Evolutionary conservation across 2,888 invertebrate species (phyloP).

Genomic region (Dicycla oo): DNA sequence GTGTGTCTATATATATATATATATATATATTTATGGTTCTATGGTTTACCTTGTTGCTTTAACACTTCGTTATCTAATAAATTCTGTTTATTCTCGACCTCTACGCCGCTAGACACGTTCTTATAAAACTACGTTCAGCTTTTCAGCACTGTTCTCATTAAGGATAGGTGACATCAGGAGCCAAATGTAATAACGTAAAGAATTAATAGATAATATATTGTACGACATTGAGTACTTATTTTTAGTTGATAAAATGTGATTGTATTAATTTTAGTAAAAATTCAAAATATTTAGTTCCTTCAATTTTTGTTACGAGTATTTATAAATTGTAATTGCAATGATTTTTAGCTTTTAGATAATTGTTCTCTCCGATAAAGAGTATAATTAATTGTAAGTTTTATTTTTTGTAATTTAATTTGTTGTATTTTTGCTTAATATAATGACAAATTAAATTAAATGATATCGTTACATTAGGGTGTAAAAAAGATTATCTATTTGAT

Average conservation of each 20-base stretch:
- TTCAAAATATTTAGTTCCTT: constrained; percentile 89
- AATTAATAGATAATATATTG: constrained; percentile 82
- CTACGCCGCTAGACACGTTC: constrained; percentile 53
- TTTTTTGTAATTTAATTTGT: constrained; percentile 87
- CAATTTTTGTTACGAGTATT: constrained; percentile 88
- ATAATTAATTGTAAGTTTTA: constrained; percentile 86
- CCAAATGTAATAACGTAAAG: constrained; percentile 87
- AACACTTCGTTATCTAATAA: constrained; percentile 63
- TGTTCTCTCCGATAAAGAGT: constrained; percentile 87
- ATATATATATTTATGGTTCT: constrained; percentile 63
- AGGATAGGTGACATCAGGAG: constrained; percentile 80
- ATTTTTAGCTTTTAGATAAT: constrained; percentile 85
- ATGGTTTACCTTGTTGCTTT: constrained; percentile 64
- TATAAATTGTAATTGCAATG: constrained; percentile 83
- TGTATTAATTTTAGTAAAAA: constrained; percentile 82
- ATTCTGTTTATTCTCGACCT: constrained; percentile 59
- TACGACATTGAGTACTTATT: constrained; percentile 82
- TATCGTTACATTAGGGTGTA: constrained; percentile 90
- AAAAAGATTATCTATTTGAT: constrained; percentile 91
- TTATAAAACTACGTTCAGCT: constrained; percentile 66
- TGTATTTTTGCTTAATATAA: constrained; percentile 89
- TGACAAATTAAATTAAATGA: constrained; percentile 90
- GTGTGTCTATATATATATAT: constrained; percentile 63
- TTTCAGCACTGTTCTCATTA: constrained; percentile 73
- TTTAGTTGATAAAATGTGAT: constrained; percentile 87